Conservation (phyloP, 2,797 vertebrate genomes). For the Phataginus tetradactyla region DNA sequence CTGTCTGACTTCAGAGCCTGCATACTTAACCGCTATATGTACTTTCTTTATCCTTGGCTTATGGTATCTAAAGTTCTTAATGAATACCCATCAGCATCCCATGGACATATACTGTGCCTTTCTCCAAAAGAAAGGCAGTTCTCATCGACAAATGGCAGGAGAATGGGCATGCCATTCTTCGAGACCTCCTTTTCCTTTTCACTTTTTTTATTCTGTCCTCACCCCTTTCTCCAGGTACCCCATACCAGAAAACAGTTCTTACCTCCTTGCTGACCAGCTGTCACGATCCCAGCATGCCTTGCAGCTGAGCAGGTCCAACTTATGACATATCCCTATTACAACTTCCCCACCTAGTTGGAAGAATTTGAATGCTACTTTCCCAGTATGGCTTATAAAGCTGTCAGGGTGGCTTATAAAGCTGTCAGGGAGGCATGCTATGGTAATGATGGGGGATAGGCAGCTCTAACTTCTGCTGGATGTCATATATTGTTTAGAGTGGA, state of each 20-base stretch:
- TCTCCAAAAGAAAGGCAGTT: neutral
- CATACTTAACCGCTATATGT: neutral
- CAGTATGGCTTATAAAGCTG: conserved; percentile 42
- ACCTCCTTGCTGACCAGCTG: conserved; percentile 33
- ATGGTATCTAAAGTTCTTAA: neutral
- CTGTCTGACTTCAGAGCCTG: neutral
- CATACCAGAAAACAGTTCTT: conserved; percentile 43
- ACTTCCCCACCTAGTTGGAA: conserved; percentile 33
- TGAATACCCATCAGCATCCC: neutral
- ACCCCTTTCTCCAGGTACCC: neutral
- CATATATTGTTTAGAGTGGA: conserved; percentile 42
- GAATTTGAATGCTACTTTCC: conserved; percentile 47
- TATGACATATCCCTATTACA: conserved; percentile 26
- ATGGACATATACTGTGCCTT: neutral
- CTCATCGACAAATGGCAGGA: neutral
- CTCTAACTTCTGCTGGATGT: conserved; percentile 43
- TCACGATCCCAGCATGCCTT: conserved; percentile 59
- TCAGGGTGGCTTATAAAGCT: conserved; percentile 54
- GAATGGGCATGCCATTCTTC: neutral
- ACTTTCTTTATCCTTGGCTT: neutral
- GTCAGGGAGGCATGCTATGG: conserved; percentile 13
- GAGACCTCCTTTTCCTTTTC: neutral
- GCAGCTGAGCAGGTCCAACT: conserved; percentile 44
- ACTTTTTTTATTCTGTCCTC: conserved; percentile 11
- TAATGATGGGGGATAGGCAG: neutral